Evolutionary conservation across 2,113 vertebrate species (phyloP).

Genomic region (Eretmochelys imbricata): DNA sequence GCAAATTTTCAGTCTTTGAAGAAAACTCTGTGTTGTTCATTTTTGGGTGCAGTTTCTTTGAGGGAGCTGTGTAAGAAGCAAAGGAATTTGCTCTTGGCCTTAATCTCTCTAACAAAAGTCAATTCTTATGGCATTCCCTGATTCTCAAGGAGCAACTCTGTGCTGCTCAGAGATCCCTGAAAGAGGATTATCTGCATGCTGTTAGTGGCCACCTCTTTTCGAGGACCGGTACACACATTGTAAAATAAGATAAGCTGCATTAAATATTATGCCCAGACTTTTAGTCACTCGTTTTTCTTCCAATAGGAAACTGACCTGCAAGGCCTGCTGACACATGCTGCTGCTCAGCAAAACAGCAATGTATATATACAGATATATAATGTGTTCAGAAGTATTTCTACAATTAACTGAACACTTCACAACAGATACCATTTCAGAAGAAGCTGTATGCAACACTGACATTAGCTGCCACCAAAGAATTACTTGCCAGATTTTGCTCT

Average conservation of each 20-base stretch:
- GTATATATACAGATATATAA: neutral
- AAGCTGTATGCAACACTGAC: neutral
- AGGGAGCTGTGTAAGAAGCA: neutral
- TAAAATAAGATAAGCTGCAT: neutral
- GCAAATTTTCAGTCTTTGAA: neutral
- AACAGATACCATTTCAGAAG: neutral
- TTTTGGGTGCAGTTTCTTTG: neutral
- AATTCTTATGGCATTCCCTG: neutral
- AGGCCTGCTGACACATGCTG: neutral
- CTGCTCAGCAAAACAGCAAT: neutral
- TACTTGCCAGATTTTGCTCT: neutral
- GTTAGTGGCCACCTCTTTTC: neutral
- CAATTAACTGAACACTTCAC: neutral
- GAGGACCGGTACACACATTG: neutral
- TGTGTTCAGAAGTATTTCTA: neutral
- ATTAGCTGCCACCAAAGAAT: rapidly evolving
- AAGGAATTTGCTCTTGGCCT: neutral
- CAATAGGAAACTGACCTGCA: neutral
- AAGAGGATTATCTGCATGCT: neutral
- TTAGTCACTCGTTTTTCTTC: neutral
- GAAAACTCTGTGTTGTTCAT: neutral
- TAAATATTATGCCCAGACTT: neutral
- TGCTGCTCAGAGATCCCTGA: neutral
- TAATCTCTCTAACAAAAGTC: neutral
- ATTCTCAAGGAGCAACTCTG: neutral